phyloP scores from a whole-genome alignment of 2,797 vertebrate species.

The Pseudocheirus occidentalis region DNA sequence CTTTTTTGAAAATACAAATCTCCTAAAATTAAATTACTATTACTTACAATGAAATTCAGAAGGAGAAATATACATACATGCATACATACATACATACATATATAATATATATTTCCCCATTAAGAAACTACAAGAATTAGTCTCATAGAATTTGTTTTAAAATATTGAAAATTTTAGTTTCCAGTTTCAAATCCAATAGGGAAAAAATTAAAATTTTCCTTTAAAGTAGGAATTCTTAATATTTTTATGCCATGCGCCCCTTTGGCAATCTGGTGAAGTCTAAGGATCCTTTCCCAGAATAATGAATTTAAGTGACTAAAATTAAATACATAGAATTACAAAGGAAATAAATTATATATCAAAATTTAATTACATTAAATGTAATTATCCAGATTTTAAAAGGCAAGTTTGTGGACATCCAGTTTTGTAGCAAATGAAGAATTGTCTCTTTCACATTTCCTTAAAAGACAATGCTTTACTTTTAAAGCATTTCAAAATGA shows the following conservation, averaged over 20 bases:
- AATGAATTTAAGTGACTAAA: neutral
- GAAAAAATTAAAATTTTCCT: conserved; percentile 52
- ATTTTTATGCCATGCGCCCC: neutral
- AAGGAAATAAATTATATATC: neutral
- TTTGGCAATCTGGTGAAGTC: neutral
- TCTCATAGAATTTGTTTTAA: conserved; percentile 50
- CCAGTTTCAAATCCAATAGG: conserved; percentile 35
- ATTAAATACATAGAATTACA: neutral
- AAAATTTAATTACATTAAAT: neutral
- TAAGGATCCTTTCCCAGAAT: neutral
- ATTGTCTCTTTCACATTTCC: conserved; percentile 59
- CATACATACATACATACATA: too few species aligned
- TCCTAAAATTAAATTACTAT: conserved; percentile 50
- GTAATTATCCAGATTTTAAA: neutral
- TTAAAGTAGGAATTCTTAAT: neutral
- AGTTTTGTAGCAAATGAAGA: conserved; percentile 32
- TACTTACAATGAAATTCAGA: conserved; percentile 27
- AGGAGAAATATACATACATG: conserved; percentile 12
- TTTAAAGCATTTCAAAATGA: conserved; percentile 54
- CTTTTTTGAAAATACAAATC: conserved; percentile 48
- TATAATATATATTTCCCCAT: conserved; percentile 39
- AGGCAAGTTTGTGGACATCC: neutral
- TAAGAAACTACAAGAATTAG: conserved; percentile 48
- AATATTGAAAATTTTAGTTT: conserved; percentile 57
- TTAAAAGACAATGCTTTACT: conserved; percentile 28